Evolutionary conservation across 2,113 vertebrate species (phyloP).

Genomic region (Neopipo cinnamomea): DNA sequence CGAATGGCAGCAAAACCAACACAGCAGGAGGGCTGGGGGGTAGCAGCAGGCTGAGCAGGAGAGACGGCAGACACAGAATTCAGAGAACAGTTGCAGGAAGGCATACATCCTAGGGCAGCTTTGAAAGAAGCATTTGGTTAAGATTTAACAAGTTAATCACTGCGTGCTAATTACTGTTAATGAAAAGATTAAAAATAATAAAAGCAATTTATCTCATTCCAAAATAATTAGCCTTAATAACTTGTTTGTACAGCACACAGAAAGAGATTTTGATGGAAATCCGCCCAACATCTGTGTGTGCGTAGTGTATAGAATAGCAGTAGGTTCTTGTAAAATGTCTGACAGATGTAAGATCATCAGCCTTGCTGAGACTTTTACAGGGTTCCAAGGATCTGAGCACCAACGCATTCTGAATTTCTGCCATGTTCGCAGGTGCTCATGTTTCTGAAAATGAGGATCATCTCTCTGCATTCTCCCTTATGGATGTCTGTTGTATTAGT

Average conservation of each 20-base stretch:
- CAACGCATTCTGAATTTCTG: neutral
- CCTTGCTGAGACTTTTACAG: neutral
- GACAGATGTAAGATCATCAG: neutral
- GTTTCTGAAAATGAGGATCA: neutral
- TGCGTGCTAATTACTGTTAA: conserved; percentile 23
- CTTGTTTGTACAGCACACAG: neutral
- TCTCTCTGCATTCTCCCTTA: neutral
- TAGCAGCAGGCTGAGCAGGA: neutral
- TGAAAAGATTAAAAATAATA: conserved; percentile 33
- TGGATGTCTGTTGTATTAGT: neutral
- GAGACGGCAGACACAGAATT: neutral
- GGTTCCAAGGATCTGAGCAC: neutral
- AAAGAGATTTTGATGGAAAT: neutral
- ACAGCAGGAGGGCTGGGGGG: neutral
- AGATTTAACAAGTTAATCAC: neutral
- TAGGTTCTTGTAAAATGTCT: neutral
- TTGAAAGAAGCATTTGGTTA: neutral
- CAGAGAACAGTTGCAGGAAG: neutral
- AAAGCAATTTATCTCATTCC: conserved; percentile 1
- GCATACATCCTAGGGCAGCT: neutral
- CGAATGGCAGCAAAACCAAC: neutral
- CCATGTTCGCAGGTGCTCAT: neutral
- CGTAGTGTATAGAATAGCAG: neutral
- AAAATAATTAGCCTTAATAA: conserved; percentile 17
- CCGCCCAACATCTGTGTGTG: neutral